These are phyloP conservation scores for Leuctra nigra DNA, from an alignment of 2,888 invertebrate species.

Conservation along the genomic window DNA sequence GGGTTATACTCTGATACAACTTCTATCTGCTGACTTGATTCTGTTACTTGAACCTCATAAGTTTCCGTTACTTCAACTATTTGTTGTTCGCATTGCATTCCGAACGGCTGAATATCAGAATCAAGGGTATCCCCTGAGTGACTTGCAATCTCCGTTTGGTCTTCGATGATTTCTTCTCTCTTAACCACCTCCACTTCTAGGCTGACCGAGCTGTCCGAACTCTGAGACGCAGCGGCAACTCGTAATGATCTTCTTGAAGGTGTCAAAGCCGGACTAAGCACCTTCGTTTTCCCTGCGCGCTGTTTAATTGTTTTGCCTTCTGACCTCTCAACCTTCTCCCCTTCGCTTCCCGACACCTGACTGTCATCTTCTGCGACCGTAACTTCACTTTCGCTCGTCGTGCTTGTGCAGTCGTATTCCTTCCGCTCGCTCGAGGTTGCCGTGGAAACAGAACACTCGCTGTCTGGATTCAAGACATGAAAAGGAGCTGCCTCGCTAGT, in stretches of 20 bases:
- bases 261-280: neutral
- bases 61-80: no score
- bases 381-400: constrained; percentile 5
- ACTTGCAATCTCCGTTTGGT: neutral
- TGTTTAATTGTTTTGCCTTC: no score
- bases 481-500: neutral
- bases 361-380: constrained; percentile 5
- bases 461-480: no score
- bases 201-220: neutral
- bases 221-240: no score
- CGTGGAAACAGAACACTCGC: neutral
- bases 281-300: neutral
- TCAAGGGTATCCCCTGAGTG: no score
- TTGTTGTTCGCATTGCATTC: no score
- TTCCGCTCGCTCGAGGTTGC: neutral
- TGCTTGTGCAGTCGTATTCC: neutral
- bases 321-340: neutral
- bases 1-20: neutral
- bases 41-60: no score
- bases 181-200: neutral
- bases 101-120: no score
- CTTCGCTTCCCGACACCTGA: constrained; percentile 2
- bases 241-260: neutral
- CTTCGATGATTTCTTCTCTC: neutral
- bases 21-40: no score